Evolutionary conservation across 2,113 vertebrate species (phyloP).

Genomic region (Zapornia atra): DNA sequence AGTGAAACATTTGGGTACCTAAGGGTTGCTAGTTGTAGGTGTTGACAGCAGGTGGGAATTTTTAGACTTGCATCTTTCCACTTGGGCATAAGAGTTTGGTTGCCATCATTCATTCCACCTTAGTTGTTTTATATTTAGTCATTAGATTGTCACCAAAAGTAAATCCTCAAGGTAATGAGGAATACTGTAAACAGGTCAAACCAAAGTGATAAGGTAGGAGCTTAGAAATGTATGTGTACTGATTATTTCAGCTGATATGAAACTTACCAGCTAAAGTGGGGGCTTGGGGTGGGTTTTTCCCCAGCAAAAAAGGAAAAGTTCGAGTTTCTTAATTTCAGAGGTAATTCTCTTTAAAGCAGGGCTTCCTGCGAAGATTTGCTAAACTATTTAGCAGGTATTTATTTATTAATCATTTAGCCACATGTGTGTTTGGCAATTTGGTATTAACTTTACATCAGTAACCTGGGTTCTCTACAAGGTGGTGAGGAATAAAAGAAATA

Average conservation of each 20-base stretch:
- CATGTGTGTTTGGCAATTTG: slow-evolving; percentile 24
- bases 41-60: neutral
- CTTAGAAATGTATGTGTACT: neutral
- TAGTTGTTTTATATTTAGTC: neutral
- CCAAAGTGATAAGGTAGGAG: neutral
- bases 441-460: neutral
- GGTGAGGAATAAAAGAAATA: slow-evolving; percentile 3
- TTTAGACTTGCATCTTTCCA: neutral
- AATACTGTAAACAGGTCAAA: neutral
- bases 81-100: neutral
- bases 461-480: neutral
- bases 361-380: neutral
- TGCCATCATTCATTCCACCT: neutral
- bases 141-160: neutral
- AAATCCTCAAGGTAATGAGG: neutral
- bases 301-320: neutral
- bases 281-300: rapidly evolving
- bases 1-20: neutral
- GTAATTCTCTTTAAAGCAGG: neutral
- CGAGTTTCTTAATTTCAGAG: neutral
- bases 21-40: neutral
- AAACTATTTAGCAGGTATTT: neutral
- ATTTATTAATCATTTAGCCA: no score
- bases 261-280: neutral
- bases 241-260: neutral